These are phyloP conservation scores for Amphibalanus amphitrite DNA, from an alignment of 1,140 invertebrate genomes.

Conservation along the genomic window DNA sequence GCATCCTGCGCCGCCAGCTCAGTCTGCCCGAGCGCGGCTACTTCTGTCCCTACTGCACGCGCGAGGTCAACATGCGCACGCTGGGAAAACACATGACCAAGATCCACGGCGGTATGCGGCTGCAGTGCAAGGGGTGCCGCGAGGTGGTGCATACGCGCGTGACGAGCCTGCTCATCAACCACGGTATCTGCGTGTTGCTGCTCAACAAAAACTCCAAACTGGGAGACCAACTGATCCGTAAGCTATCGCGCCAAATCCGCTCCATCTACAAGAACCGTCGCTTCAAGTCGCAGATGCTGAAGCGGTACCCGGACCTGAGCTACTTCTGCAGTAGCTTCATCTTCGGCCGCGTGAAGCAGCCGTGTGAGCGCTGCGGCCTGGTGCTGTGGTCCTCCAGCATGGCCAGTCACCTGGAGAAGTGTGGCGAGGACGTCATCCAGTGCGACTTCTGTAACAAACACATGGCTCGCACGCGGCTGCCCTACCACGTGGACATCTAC, in stretches of 20 bases:
- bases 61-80: conserved; percentile 5
- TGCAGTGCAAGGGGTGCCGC: not conserved
- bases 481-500: conserved; percentile 1
- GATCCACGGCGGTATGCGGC: conserved; percentile 2
- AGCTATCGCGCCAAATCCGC: not conserved
- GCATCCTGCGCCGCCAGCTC: not conserved
- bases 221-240: not conserved
- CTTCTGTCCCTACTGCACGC: conserved; percentile 1
- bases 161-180: conserved; percentile 1
- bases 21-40: not conserved
- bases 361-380: not conserved
- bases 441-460: conserved; percentile 4
- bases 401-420: not conserved
- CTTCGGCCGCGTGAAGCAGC: conserved; percentile 3
- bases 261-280: conserved; percentile 3
- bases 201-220: not conserved
- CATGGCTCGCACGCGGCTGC: conserved; percentile 5
- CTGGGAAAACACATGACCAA: conserved; percentile 4
- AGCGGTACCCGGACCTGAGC: not conserved
- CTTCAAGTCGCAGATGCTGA: conserved; percentile 4
- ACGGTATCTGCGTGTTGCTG: conserved; percentile 2
- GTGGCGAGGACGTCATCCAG: conserved; percentile 2
- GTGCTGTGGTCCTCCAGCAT: conserved; percentile 1
- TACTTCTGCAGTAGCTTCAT: conserved; percentile 5
- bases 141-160: conserved; percentile 4